Conservation (phyloP, 1,140 invertebrate species). For the Gryllus bimaculatus region DNA sequence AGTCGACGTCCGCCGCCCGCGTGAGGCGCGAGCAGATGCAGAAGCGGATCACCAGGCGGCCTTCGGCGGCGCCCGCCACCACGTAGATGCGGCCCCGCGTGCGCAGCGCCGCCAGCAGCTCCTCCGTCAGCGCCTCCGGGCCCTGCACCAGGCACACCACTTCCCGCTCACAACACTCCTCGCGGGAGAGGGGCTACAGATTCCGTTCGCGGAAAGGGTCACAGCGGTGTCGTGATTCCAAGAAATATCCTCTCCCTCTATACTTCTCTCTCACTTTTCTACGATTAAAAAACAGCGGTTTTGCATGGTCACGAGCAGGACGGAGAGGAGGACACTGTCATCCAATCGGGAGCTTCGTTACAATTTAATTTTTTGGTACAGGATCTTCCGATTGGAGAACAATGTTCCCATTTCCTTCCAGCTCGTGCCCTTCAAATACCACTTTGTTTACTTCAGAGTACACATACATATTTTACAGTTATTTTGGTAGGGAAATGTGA, state of each 20-base stretch:
- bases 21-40: slow-evolving; percentile 67
- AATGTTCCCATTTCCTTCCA: no score
- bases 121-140: slow-evolving; percentile 59
- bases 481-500: no score
- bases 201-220: not conserved
- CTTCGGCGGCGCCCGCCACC: slow-evolving; percentile 59
- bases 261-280: no score
- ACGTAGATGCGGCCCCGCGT: slow-evolving; percentile 73
- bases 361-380: no score
- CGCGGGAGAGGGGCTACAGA: not conserved
- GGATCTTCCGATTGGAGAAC: no score
- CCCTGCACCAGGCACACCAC: slow-evolving; percentile 42
- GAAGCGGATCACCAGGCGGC: slow-evolving; percentile 69
- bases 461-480: no score
- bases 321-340: no score
- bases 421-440: no score
- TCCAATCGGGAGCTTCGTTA: no score
- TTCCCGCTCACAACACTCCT: not conserved
- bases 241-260: not conserved
- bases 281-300: no score
- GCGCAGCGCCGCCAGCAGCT: slow-evolving; percentile 64
- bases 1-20: slow-evolving; percentile 60
- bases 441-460: no score
- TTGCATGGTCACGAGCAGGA: no score
- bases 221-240: not conserved